Percentiles rank a stretch among this genome's conserved stretches.
phyloP scores from a whole-genome alignment of 2,888 invertebrate genomes.

The Vandiemenella viatica region DNA sequence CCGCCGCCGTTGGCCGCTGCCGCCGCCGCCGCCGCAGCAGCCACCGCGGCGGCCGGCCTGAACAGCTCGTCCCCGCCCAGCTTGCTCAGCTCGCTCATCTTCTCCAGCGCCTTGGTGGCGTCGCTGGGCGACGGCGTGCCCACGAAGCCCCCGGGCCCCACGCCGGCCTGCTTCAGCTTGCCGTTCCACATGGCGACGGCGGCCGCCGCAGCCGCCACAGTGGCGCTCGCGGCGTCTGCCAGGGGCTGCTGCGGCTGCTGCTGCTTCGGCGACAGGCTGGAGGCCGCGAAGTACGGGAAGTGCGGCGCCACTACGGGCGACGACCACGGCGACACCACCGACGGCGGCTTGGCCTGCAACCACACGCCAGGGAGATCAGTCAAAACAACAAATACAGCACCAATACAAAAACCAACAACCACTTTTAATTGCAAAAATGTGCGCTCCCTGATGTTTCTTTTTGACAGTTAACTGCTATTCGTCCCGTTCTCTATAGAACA shows the following conservation, averaged over 20 bases:
- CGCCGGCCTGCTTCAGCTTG: constrained; percentile 50
- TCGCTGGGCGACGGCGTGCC: constrained; percentile 43
- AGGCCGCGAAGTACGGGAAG: constrained; percentile 61
- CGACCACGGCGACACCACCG: constrained; percentile 58
- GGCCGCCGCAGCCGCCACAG: constrained; percentile 27
- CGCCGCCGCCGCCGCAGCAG: constrained; percentile 16
- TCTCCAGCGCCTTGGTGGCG: constrained; percentile 75
- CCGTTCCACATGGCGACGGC: constrained; percentile 56
- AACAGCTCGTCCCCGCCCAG: constrained; percentile 66
- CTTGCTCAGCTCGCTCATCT: constrained; percentile 80
- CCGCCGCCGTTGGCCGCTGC: constrained; percentile 29
- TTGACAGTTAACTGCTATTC: no score
- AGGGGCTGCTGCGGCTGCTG: constrained; percentile 56
- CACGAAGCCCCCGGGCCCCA: constrained; percentile 26
- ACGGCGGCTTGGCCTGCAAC: no score
- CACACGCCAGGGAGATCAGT: no score
- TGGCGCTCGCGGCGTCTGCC: constrained; percentile 51
- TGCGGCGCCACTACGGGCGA: constrained; percentile 60
- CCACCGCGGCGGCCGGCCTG: constrained; percentile 35
- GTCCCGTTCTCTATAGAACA: no score
- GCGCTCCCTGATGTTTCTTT: no score
- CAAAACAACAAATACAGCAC: no score
- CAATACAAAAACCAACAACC: no score
- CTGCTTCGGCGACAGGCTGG: background rate
- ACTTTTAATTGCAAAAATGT: no score